Evolutionary conservation across 1,140 invertebrate genomes (phyloP).

Genomic region (Zaprionus africanus): DNA sequence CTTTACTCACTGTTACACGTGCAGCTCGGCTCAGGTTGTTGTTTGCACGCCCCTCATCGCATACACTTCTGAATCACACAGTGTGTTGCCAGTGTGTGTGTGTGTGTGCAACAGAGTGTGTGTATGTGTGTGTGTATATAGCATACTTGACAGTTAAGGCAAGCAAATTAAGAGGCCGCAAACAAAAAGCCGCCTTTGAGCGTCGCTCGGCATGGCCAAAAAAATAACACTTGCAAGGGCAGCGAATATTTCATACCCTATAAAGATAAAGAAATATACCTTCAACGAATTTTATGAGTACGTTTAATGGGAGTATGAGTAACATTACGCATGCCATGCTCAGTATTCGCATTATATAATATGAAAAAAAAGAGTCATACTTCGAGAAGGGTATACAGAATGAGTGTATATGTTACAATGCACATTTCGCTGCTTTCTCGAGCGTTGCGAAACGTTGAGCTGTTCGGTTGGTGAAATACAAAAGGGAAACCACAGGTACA

Average conservation of each 20-base stretch:
- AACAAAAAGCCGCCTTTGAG: conserved; percentile 62
- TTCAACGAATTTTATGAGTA: not conserved
- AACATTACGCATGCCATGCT: not conserved
- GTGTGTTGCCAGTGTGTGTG: not conserved
- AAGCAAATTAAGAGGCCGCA: conserved; percentile 68
- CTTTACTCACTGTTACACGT: conserved; percentile 49
- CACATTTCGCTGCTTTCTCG: conserved; percentile 59
- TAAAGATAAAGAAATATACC: not conserved
- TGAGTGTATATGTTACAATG: conserved; percentile 14
- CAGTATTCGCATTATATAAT: not conserved
- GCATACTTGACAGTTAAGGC: conserved; percentile 67
- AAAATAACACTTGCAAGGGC: conserved; percentile 4
- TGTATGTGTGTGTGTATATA: conserved; percentile 43
- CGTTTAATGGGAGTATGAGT: not conserved
- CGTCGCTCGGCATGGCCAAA: conserved; percentile 47
- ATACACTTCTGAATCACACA: conserved; percentile 32
- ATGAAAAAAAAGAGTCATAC: not conserved
- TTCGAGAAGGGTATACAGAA: conserved; percentile 3
- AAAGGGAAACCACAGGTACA: conserved; percentile 48
- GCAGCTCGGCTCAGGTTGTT: conserved; percentile 29
- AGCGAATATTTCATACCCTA: not conserved
- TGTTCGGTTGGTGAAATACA: conserved; percentile 50
- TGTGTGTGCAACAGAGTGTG: conserved; percentile 8
- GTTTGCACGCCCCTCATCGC: not conserved
- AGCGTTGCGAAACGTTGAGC: conserved; percentile 59